phyloP scores from a whole-genome alignment of 2,888 invertebrate species.

The Machimus rusticus region DNA sequence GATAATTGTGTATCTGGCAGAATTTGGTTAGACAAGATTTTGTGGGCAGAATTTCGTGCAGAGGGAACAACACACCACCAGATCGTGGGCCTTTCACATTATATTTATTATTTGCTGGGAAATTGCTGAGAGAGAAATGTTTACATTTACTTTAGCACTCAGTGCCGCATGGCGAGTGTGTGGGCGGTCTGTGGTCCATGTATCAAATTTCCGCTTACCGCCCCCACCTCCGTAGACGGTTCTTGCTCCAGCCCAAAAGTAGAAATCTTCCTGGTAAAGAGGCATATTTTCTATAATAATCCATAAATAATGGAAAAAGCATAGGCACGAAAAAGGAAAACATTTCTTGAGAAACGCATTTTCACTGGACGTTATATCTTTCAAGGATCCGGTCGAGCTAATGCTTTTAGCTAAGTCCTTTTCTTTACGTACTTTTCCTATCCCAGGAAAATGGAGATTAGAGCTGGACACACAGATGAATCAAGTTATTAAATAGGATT shows the following conservation, averaged over 20 bases:
- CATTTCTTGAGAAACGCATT: not conserved
- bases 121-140: not conserved
- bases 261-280: not conserved
- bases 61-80: not conserved
- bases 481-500: not conserved
- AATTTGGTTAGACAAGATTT: not conserved
- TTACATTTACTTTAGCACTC: not conserved
- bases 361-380: not conserved
- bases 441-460: not conserved
- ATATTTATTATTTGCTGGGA: not conserved
- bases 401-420: not conserved
- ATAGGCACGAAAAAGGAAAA: not conserved
- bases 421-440: not conserved
- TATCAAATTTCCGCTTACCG: not conserved
- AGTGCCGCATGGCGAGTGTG: not conserved
- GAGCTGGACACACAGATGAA: not conserved
- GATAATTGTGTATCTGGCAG: not conserved
- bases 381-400: not conserved
- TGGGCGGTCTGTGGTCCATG: not conserved
- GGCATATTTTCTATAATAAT: not conserved
- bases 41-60: not conserved
- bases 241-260: not conserved
- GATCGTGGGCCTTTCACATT: not conserved
- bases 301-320: not conserved
- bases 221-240: not conserved